Base-by-base conservation (phyloP, 2,888 invertebrate species). In the Erebia palarica region DNA sequence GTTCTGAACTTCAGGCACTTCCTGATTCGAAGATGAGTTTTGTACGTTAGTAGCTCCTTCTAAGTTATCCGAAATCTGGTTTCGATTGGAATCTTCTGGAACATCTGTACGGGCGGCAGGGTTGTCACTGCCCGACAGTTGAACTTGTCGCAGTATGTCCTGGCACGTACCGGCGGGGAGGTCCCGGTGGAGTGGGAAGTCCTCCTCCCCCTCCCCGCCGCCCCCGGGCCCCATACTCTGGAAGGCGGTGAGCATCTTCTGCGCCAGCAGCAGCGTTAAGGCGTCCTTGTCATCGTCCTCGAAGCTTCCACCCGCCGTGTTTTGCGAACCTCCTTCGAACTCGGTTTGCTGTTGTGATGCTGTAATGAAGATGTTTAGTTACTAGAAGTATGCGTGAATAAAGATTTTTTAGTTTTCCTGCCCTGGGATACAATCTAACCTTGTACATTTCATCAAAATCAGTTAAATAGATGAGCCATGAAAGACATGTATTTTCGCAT, bases 241-340 rank as follows among this genome's bases (percentile, higher is more conserved):
- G 87, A 91, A 88, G 77, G 90, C 91, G 36, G 86, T 84, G 47
- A 90, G 86, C 77, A 92, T 83, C 79, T 89, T 86, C 83, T 81
- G 82, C 76, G 91, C 89, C 18, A 90, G 83, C 76, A 84, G 81
- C 14, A 77, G 69, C 21, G 75, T 76, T 59, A 76, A 73, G 58
- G 75, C 60, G 63, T 75, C 73, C 60, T 75, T 71, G 42, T 73
- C 71, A 51, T 69, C 77, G 68, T 73, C 70, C 16, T 70, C 73
- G 60, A 60, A 65, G n/a, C 57, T 68, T 18, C 66, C 68, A 49
- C 77, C 68, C 53, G 69, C 71, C 49, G 78, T 68, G n/a, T 65
- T 63, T 58, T 72, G 73, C 74, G 75, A 72, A 51, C 71, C 60
- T 49, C 73, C 70, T 11, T 73, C 73, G 16, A 76, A 16, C 10